Evolutionary conservation across 2,113 vertebrate species (phyloP).

Genomic region (Ochotona curzoniae): DNA sequence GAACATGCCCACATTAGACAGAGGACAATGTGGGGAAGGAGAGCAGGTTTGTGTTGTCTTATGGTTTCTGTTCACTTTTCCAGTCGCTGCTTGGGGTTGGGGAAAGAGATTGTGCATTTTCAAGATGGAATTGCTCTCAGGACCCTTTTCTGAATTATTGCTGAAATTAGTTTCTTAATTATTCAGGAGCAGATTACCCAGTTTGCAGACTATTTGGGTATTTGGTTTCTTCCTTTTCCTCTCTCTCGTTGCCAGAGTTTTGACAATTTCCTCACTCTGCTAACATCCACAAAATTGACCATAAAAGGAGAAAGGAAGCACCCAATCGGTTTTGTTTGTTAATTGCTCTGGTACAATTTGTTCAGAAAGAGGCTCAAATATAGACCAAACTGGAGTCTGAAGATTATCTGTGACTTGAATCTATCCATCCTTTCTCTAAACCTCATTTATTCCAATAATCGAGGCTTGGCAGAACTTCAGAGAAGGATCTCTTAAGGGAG

Average conservation of each 20-base stretch:
- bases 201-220: conserved; percentile 59
- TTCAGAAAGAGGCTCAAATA: conserved; percentile 71
- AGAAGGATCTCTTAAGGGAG: conserved; percentile 75
- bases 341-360: conserved; percentile 62
- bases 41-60: neutral
- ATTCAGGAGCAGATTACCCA: conserved; percentile 55
- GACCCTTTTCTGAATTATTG: conserved; percentile 51
- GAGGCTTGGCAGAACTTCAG: conserved; percentile 79
- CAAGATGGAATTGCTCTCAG: neutral
- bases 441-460: conserved; percentile 72
- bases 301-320: conserved; percentile 70
- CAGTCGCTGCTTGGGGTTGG: neutral
- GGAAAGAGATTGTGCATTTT: neutral
- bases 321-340: conserved; percentile 63
- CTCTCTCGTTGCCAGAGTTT: conserved; percentile 44
- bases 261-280: conserved; percentile 60
- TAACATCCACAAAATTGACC: conserved; percentile 69
- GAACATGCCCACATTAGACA: neutral
- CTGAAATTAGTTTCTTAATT: conserved; percentile 67
- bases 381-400: conserved; percentile 50
- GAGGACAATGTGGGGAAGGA: neutral
- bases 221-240: conserved; percentile 62
- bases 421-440: conserved; percentile 61
- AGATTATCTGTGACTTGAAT: conserved; percentile 73
- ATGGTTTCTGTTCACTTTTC: conserved; percentile 2